These are phyloP conservation scores for Euzophera pinguis DNA, from an alignment of 2,888 invertebrate genomes.

Conservation along the genomic window DNA sequence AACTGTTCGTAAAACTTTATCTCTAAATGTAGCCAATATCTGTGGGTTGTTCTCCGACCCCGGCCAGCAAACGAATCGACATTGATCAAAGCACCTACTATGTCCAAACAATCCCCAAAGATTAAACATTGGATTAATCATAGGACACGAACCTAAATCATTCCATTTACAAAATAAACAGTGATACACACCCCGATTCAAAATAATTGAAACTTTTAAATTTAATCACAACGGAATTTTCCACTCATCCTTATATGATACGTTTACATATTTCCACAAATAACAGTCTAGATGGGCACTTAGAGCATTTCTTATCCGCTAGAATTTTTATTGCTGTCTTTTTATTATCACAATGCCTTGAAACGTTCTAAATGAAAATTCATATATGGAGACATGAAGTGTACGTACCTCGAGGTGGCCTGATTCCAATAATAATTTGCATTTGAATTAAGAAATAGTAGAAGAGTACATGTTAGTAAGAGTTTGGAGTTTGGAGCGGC, in stretches of 20 bases:
- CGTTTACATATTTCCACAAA: slow-evolving; percentile 24
- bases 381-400: slow-evolving; percentile 13
- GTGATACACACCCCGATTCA: background rate
- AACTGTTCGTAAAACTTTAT: background rate
- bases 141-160: background rate
- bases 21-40: background rate
- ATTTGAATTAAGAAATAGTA: background rate
- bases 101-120: background rate
- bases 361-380: slow-evolving; percentile 31
- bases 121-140: background rate
- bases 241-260: background rate
- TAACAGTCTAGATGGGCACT: slow-evolving; percentile 31
- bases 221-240: background rate
- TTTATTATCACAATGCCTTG: slow-evolving; percentile 39
- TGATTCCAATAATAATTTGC: background rate
- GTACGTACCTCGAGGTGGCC: slow-evolving; percentile 1
- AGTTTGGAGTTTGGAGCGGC: background rate
- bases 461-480: slow-evolving; percentile 20
- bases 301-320: slow-evolving; percentile 30
- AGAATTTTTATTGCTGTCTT: slow-evolving; percentile 45
- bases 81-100: slow-evolving; percentile 3
- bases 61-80: background rate
- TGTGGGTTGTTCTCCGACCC: background rate
- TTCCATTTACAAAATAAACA: slow-evolving; percentile 3
- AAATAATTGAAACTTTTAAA: background rate